These are phyloP conservation scores for Mohoua ochrocephala DNA, from an alignment of 2,113 vertebrate species.

Conservation along the genomic window DNA sequence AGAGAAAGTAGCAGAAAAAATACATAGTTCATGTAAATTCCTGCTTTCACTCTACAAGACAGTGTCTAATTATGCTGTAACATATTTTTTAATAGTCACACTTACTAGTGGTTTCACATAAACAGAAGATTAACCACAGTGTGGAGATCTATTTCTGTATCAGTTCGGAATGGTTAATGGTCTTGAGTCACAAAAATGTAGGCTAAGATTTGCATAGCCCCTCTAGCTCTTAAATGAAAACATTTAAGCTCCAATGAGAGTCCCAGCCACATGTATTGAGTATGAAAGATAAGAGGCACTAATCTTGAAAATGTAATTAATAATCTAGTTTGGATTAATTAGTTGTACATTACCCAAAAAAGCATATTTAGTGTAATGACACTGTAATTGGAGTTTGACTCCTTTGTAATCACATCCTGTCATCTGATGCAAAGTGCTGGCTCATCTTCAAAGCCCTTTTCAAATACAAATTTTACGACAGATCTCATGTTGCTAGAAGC, in stretches of 20 bases:
- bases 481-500: not conserved
- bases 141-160: not conserved
- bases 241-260: not conserved
- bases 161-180: not conserved
- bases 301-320: not conserved
- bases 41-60: not conserved
- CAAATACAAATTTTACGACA: not conserved
- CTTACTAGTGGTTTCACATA: not conserved
- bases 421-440: not conserved
- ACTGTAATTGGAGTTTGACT: not conserved
- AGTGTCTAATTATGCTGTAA: not conserved
- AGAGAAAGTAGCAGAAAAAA: not conserved
- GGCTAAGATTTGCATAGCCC: not conserved
- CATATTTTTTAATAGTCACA: not conserved
- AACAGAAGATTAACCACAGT: not conserved
- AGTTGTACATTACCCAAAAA: not conserved
- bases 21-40: not conserved
- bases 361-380: not conserved
- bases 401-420: not conserved
- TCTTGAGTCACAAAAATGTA: not conserved
- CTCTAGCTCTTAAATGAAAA: not conserved
- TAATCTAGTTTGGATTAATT: not conserved
- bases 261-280: not conserved
- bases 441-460: not conserved
- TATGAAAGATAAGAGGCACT: not conserved